Evolutionary conservation across 1,140 invertebrate species (phyloP).

Genomic region (Musca vetustissima): DNA sequence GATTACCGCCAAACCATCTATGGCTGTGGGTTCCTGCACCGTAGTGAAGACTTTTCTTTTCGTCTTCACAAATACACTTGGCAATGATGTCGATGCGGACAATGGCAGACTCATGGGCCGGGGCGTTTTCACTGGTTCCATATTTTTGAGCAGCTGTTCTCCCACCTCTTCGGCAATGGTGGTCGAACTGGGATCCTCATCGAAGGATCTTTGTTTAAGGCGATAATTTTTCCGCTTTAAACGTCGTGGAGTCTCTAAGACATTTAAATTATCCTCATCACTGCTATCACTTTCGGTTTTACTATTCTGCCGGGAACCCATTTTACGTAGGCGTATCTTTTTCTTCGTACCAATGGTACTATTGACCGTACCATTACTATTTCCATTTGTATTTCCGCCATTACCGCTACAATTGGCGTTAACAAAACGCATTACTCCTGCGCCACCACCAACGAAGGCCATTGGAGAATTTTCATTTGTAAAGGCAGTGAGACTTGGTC

Average conservation of each 20-base stretch:
- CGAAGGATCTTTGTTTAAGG: conserved; percentile 46
- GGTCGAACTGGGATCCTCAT: conserved; percentile 34
- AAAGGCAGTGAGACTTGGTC: neutral
- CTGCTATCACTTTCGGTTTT: conserved; percentile 57
- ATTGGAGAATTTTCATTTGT: conserved; percentile 39
- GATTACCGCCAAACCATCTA: conserved; percentile 40
- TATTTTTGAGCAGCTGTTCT: neutral
- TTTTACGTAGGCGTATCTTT: conserved; percentile 48
- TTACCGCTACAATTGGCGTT: conserved; percentile 1
- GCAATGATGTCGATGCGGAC: conserved; percentile 30
- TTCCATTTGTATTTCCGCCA: no score
- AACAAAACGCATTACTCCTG: conserved; percentile 5
- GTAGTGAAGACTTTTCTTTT: conserved; percentile 76
- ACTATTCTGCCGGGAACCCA: conserved; percentile 53
- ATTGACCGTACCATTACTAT: conserved; percentile 13
- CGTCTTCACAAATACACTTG: conserved; percentile 72
- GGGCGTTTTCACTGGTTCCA: neutral
- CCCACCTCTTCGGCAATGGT: conserved; percentile 37
- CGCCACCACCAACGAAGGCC: conserved; percentile 27
- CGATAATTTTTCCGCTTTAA: conserved; percentile 52
- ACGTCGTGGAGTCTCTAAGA: conserved; percentile 50
- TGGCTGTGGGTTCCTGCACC: conserved; percentile 52
- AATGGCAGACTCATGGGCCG: conserved; percentile 30
- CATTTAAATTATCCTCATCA: conserved; percentile 55
- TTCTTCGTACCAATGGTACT: conserved; percentile 38